Conservation (phyloP, 2,797 vertebrate genomes). For the Margarornis squamiger region DNA sequence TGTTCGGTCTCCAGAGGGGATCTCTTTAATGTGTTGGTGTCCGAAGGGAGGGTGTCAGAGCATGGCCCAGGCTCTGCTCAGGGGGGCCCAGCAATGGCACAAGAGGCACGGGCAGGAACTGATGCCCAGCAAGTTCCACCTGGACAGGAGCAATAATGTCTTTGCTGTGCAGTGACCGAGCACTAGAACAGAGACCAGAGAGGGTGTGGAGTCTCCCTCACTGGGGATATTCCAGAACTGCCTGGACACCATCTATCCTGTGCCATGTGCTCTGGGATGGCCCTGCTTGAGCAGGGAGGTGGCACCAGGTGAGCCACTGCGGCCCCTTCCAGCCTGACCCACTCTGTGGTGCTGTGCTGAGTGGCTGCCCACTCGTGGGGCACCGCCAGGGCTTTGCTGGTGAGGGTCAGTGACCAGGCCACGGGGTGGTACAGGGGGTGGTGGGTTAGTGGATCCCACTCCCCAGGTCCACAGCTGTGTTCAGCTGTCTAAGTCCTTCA, state of each 20-base stretch:
- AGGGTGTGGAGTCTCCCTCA: not conserved
- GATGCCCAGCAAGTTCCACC: not conserved
- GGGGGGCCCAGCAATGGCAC: not conserved
- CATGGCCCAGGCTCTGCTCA: not conserved
- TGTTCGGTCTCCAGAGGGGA: not conserved
- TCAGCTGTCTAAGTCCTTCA: not conserved
- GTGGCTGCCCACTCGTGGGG: rapidly evolving
- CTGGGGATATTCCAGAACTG: not conserved
- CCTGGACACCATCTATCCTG: not conserved
- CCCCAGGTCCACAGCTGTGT: not conserved
- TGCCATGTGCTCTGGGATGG: not conserved
- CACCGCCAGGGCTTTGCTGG: rapidly evolving
- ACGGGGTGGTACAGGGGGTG: rapidly evolving
- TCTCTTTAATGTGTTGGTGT: not conserved
- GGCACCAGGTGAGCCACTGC: rapidly evolving
- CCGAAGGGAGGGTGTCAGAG: not conserved
- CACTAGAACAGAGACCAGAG: not conserved
- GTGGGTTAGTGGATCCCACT: rapidly evolving
- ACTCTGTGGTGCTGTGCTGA: not conserved
- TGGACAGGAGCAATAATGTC: rapidly evolving
- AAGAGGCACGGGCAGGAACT: not conserved
- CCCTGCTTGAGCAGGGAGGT: not conserved
- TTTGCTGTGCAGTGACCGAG: not conserved
- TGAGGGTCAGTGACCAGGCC: not conserved
- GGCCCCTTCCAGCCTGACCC: not conserved